A percentile compares a stretch with the other conserved stretches of the same genome.
Conservation (phyloP, 2,888 invertebrate species). For the Orthosia incerta region DNA sequence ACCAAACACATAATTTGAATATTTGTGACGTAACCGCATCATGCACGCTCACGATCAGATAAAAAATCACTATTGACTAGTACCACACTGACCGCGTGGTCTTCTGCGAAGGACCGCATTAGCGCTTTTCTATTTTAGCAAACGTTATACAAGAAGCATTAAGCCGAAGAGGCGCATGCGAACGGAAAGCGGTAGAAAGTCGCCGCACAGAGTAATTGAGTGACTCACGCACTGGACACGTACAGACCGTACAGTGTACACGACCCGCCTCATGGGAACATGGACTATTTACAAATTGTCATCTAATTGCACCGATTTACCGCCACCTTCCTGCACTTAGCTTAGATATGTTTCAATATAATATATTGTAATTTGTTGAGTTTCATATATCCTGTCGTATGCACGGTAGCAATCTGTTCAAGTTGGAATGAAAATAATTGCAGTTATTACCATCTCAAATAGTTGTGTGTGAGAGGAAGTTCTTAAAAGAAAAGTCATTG, state of each 20-base stretch:
- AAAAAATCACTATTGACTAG: conserved; percentile 26
- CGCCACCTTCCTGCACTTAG: conserved; percentile 76
- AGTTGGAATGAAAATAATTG: conserved; percentile 43
- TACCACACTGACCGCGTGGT: conserved; percentile 51
- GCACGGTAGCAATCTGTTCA: conserved; percentile 27
- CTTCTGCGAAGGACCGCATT: conserved; percentile 71
- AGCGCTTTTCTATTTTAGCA: conserved; percentile 86
- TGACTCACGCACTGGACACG: conserved; percentile 83
- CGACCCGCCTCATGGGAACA: conserved; percentile 67
- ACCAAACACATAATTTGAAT: conserved; percentile 9
- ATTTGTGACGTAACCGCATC: conserved; percentile 27
- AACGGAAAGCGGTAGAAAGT: conserved; percentile 84
- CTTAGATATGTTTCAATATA: conserved; percentile 53
- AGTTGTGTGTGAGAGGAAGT: not conserved
- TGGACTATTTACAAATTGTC: conserved; percentile 80
- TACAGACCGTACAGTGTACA: conserved; percentile 62
- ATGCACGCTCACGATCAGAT: conserved; percentile 20
- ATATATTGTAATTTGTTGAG: conserved; percentile 51
- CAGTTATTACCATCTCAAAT: conserved; percentile 7
- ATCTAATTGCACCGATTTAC: conserved; percentile 75
- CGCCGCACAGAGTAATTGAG: conserved; percentile 74
- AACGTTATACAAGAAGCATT: conserved; percentile 83
- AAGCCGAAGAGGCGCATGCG: conserved; percentile 77
- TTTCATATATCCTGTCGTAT: conserved; percentile 69
- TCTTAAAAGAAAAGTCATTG: conserved; percentile 34